Evolutionary conservation across 1,140 invertebrate species (phyloP), one percentile per base, ranked within the genome.

Genomic region (Lutraria rhynchaena): DNA sequence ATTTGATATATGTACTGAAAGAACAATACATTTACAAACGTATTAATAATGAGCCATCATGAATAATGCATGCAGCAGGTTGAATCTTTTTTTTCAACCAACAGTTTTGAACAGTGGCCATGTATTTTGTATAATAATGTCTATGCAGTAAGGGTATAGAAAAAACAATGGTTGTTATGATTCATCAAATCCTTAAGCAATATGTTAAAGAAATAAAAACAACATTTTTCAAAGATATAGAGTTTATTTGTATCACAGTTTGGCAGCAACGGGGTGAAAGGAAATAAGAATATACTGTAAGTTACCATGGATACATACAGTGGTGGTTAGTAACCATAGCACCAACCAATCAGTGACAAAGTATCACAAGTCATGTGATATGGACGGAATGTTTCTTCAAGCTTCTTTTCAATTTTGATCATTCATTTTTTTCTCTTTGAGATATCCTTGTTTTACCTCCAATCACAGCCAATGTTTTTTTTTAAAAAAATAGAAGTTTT

Each of bases 281-380:
- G 49, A 29, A 31, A 37, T 7, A 5, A 41, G 49, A 31, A 41
- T 49, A 67, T 29, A 65, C 4, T n/a, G 17, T 27, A 44, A 46
- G 37, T 61, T 61, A 60, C 73, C 57, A 75, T 75, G 57, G 73
- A 22, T 75, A 75, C 57, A 61, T 46, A 75, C 35, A 58, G 70
- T 49, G 37, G 22, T 80, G 76, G 53, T 70, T 69, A 70, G 76
- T 58, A 58, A 60, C 76, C 76, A 80, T 80, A 80, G 76, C 76
- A 80, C 76, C 76, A 80, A 70, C 76, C 76, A 69, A 80, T 80
- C 76, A 80, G 76, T 80, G 76, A 80, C 63, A 57, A 7, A 58
- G 76, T 80, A 80, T 80, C 76, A 80, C 76, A 67, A 67, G 57
- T 70, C 49, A 77, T 70, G 76, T 80, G 76, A 80, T 80, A 80